Evolutionary conservation across 2,797 vertebrate genomes (phyloP), one percentile per base, ranked within the genome.

Genomic region (Acrossocheilus fasciatus): DNA sequence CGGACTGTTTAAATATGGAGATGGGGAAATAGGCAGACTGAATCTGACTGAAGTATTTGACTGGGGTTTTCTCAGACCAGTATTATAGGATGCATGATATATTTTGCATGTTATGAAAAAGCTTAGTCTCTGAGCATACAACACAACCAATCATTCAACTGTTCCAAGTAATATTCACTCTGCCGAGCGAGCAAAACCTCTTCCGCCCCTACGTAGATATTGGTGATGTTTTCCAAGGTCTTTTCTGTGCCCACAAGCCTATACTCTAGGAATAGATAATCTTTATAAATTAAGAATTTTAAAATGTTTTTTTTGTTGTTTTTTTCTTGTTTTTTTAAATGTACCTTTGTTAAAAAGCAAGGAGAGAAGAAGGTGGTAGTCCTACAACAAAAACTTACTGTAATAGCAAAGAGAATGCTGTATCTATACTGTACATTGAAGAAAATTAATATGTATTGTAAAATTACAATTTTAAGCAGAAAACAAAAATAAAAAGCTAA

Each of bases 371-470:
- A 89, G 92, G 93, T 90, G 86, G 91, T 92, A 93, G 92, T 87
- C 86, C 90, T 90, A 91, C 91, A 76, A 89, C 93, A 93, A 88
- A 88, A 94, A 95, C 91, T 89, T 92, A 94, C 93, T 88, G 93
- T 90, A 90, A 94, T 91, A 91, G 92, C 90, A 87, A 93, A 93
- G 91, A 92, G 94, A 93, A 95, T 91, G 89, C 92, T 92, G 90
- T 92, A 93, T 93, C 81, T 82, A 79, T 73, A 83, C 92, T 95
- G 93, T 95, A 96, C 91, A 87, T 93, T 93, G 92, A 93, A 93
- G 92, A 94, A 92, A 94, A 93, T 92, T 87, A 93, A 95, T 93
- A 93, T 92, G 92, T 92, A 92, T 94, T 94, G 93, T 92, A 91
- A 90, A 95, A 81, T 54, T 41, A 87, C 57, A 78, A 87, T 68